Conservation (phyloP, 1,140 invertebrate genomes). For the Heterodera carotae region DNA sequence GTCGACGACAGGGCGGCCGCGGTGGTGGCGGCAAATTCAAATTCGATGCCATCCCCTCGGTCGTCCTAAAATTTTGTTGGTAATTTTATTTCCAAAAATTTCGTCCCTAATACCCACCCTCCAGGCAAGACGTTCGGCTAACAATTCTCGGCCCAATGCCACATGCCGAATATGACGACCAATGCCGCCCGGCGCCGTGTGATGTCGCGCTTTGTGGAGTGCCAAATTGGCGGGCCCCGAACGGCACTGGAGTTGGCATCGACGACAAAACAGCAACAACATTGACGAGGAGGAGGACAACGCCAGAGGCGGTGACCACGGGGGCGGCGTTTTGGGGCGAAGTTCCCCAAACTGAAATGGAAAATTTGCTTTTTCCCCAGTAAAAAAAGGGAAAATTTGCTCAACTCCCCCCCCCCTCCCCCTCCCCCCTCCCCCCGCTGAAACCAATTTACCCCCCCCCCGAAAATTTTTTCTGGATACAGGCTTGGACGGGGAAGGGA, state of each 20-base stretch:
- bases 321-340: too few species aligned
- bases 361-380: too few species aligned
- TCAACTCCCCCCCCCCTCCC: too few species aligned
- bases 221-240: constrained; percentile 7
- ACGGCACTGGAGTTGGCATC: constrained; percentile 5
- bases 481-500: too few species aligned
- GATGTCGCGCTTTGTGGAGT: constrained; percentile 16
- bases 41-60: not conserved
- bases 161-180: not conserved
- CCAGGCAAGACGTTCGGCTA: constrained; percentile 19
- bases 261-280: constrained; percentile 8
- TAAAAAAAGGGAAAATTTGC: too few species aligned
- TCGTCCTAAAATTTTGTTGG: not conserved
- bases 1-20: not conserved
- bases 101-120: not conserved
- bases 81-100: not conserved
- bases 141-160: constrained; percentile 15
- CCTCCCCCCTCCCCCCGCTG: not conserved
- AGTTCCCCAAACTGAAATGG: too few species aligned
- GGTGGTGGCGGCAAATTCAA: not conserved
- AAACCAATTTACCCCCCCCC: too few species aligned
- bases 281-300: not conserved
- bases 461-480: too few species aligned
- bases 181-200: not conserved
- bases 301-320: not conserved